Percentiles rank a stretch among this genome's conserved stretches.
Conservation (phyloP, 53 echinoderm and acorn worm genomes). For the Apostichopus leukothele region DNA sequence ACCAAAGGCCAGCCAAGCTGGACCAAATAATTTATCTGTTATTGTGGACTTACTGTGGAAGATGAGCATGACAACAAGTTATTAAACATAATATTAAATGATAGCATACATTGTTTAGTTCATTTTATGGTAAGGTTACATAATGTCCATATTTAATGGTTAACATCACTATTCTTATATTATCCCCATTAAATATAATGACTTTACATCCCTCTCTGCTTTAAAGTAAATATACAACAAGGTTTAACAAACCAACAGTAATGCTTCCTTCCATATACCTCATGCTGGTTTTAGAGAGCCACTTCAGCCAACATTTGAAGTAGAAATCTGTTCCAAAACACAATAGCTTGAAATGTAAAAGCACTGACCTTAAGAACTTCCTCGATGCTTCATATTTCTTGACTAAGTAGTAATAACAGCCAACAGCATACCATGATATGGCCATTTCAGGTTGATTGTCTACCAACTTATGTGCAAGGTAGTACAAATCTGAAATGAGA, state of each 20-base stretch:
- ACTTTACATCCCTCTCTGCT: too few species aligned
- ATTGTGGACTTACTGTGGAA: conserved; percentile 77
- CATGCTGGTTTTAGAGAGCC: too few species aligned
- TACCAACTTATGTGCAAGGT: conserved; percentile 87
- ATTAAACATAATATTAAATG: neutral
- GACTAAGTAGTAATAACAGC: conserved; percentile 90
- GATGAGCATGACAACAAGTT: neutral
- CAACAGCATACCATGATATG: conserved; percentile 94
- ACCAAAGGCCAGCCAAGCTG: conserved; percentile 97
- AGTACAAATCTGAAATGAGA: conserved; percentile 75
- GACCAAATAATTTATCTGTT: conserved; percentile 82
- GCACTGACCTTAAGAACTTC: conserved; percentile 79
- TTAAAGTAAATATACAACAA: too few species aligned
- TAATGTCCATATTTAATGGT: neutral
- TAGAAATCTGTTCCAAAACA: too few species aligned
- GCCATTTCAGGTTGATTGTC: conserved; percentile 83
- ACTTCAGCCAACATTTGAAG: too few species aligned
- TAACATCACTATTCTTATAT: too few species aligned
- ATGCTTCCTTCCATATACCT: too few species aligned
- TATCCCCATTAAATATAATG: too few species aligned
- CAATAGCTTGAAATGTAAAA: neutral
- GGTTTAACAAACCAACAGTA: too few species aligned
- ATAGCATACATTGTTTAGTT: neutral
- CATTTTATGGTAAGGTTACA: neutral
- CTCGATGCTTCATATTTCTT: conserved; percentile 90